A percentile compares a stretch with the other conserved stretches of the same genome.
These are phyloP conservation scores for Perizoma affinitatum DNA, from an alignment of 2,888 invertebrate genomes.

Conservation along the genomic window DNA sequence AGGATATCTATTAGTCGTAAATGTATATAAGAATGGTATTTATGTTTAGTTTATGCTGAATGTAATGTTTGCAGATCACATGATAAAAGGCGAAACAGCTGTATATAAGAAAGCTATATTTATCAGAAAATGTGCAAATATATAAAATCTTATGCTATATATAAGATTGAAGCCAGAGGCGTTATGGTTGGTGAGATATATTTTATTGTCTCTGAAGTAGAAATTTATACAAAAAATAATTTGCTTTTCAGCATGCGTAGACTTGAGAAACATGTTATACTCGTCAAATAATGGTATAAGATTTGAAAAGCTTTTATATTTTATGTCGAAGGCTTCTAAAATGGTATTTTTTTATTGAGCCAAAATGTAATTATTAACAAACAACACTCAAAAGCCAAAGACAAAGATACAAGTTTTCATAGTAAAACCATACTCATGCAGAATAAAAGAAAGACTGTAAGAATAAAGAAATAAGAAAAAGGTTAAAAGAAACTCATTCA, in stretches of 20 bases:
- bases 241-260: slow-evolving; percentile 71
- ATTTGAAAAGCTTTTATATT: slow-evolving; percentile 63
- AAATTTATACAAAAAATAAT: slow-evolving; percentile 41
- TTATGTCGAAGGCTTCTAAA: slow-evolving; percentile 67
- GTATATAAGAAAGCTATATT: slow-evolving; percentile 70
- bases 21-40: slow-evolving; percentile 42
- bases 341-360: slow-evolving; percentile 71
- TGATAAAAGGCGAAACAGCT: slow-evolving; percentile 54
- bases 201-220: slow-evolving; percentile 37
- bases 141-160: slow-evolving; percentile 63
- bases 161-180: slow-evolving; percentile 75
- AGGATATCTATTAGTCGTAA: slow-evolving; percentile 44
- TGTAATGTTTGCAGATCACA: slow-evolving; percentile 52
- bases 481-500: slow-evolving; percentile 43
- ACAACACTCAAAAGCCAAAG: slow-evolving; percentile 40
- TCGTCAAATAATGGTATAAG: slow-evolving; percentile 48
- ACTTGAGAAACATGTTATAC: slow-evolving; percentile 56
- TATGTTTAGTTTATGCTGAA: slow-evolving; percentile 49
- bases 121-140: slow-evolving; percentile 58
- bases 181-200: slow-evolving; percentile 39
- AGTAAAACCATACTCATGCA: slow-evolving; percentile 46
- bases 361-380: slow-evolving; percentile 74
- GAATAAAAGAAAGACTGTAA: slow-evolving; percentile 40
- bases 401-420: slow-evolving; percentile 37
- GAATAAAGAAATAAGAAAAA: slow-evolving; percentile 20